phyloP scores from a whole-genome alignment of 2,113 vertebrate species.

The Heterocephalus glaber region DNA sequence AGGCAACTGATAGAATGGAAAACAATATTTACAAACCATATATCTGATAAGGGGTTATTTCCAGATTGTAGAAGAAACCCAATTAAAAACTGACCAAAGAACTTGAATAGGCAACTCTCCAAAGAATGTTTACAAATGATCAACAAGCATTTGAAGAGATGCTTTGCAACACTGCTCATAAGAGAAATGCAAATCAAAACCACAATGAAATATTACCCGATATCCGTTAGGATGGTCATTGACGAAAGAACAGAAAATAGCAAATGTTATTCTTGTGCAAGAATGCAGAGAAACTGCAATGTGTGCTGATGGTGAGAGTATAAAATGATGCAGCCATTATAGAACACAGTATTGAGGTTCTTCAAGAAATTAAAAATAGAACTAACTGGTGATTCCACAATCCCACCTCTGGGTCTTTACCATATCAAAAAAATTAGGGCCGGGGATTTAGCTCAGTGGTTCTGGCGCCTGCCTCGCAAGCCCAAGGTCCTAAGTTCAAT shows the following conservation, averaged over 20 bases:
- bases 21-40: not conserved
- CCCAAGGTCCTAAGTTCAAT: no score
- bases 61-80: not conserved
- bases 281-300: not conserved
- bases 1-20: not conserved
- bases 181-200: not conserved
- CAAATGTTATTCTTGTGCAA: not conserved
- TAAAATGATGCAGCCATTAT: not conserved
- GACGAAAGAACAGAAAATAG: not conserved
- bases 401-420: not conserved
- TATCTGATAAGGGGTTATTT: not conserved
- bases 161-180: not conserved
- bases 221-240: not conserved
- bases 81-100: not conserved
- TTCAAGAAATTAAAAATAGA: conserved; percentile 8
- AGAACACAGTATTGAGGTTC: not conserved
- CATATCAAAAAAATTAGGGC: not conserved
- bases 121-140: not conserved
- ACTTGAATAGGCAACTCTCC: not conserved
- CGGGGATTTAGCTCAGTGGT: no score
- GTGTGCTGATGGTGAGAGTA: not conserved
- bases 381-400: not conserved
- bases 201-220: not conserved
- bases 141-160: not conserved
- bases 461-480: no score